Evolutionary conservation across 2,797 vertebrate species (phyloP), one percentile per base, ranked within the genome.

Genomic region (Aldrovandia affinis): DNA sequence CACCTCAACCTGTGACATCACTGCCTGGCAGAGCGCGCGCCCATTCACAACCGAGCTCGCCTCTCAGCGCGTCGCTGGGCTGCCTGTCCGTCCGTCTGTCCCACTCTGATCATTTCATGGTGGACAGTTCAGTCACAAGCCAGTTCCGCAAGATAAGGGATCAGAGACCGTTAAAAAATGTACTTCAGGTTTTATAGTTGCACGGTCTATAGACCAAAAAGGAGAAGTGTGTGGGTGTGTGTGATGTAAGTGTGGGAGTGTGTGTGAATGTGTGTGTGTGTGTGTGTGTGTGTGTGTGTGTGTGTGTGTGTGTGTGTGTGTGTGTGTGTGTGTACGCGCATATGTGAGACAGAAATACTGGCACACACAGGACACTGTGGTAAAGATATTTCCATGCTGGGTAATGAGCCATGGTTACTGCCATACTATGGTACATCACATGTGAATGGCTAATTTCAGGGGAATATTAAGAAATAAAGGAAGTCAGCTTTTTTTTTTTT

Each of bases 1-100:
- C 83, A 63, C 83, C 63, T 80, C 47, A 42, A 55, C 61, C 25
- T 33, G 50, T 84, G 78, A 80, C 78, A 70, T 73, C 83, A 84
- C 50, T n/a, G 83, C 83, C 78, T 75, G 78, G 50, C 50, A 36
- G 33, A 52, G n/a, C 15, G 39, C 55, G 15, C 9, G 36, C 9
- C 63, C 10, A 39, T 22, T 77, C 7, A 15, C 78, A 39, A n/a
- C 61, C 15, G 61, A 22, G 30, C 77, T 57, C 50, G 42, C 20
- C 63, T 63, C 30, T 84, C 61, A 36, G 78, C 59, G 25, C 42
- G 57, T 30, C 47, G 39, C 59, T n/a, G 47, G 57, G 28, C 61
- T 79, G 28, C 39, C 57, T 68, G 30, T 73, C 20, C 18, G 65
- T 59, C 20, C 18, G 65, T 59, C 28, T 33, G 7, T 20, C 59